phyloP scores from a whole-genome alignment of 2,113 vertebrate species.

The Nicator chloris region DNA sequence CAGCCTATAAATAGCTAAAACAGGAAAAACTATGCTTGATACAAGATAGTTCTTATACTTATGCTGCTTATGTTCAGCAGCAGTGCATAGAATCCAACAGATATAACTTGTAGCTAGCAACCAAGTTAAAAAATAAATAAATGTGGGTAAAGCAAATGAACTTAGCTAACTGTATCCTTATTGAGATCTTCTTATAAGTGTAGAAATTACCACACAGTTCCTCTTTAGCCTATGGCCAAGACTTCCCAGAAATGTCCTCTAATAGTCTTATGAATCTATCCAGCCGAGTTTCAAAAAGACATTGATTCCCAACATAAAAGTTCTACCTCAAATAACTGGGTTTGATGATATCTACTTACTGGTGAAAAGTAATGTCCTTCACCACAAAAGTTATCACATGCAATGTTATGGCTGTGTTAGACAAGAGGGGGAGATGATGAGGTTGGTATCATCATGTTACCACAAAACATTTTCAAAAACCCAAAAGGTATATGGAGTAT shows the following conservation, averaged over 20 bases:
- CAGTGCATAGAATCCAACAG: background rate
- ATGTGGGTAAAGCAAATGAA: background rate
- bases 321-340: background rate
- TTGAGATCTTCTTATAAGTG: background rate
- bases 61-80: background rate
- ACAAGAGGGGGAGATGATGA: background rate
- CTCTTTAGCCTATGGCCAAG: background rate
- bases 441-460: background rate
- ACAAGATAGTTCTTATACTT: background rate
- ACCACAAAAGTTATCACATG: background rate
- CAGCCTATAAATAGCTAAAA: background rate
- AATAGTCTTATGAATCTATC: background rate
- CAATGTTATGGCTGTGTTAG: background rate
- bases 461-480: background rate
- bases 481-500: background rate
- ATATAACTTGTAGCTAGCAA: background rate
- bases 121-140: background rate
- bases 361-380: background rate
- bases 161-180: background rate
- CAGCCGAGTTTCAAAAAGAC: background rate
- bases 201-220: background rate
- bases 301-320: background rate
- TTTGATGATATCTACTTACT: background rate
- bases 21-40: background rate
- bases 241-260: background rate